Evolutionary conservation across 92 coral and sea anemone species (phyloP), one percentile per base, ranked within the genome.

Genomic region (Porites lobata): DNA sequence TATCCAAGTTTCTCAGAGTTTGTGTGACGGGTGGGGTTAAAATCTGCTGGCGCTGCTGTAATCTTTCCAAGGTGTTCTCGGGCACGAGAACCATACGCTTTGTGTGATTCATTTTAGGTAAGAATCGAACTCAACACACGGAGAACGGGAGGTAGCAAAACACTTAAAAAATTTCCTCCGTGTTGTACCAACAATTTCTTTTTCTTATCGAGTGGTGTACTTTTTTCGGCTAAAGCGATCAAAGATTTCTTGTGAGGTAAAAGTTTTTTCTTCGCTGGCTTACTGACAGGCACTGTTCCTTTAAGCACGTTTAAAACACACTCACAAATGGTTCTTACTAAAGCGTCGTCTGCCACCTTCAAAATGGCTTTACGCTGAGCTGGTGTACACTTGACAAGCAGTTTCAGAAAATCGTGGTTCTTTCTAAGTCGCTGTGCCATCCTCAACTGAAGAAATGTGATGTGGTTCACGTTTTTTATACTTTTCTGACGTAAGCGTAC

Each of bases 371-470:
- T 90, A 0, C 57, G 67, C 21, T 72, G 91, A 47, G 75, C 24
- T 1, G 90, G 93, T 1, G 75, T 86, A 75, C 93, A 77, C 57
- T 80, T 69, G 2, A 73, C 20, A 32, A 89, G 24, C 15, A 85
- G 90, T 65, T 85, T 84, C n/a, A 89, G 54, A 70, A 84, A 77
- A 22, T 90, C 90, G 73, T 67, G 82, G 91, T 86, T 90, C 80
- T 77, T 90, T 76, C 79, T 90, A 79, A 68, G 70, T 17, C 79
- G 91, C 62, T 69, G 80, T 66, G 81, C 78, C 93, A 90, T 90
- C 75, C 57, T 86, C 63, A 75, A 90, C 81, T 90, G 82, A 90
- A 0, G 18, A 7, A 51, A 12, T 3, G 13, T 19, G 5, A 62
- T 86, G 21, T 22, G 47, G 69, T 52, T 1, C 20, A 20, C n/a